phyloP scores from a whole-genome alignment of 1,140 invertebrate genomes.

The Trichomalopsis sarcophagae region DNA sequence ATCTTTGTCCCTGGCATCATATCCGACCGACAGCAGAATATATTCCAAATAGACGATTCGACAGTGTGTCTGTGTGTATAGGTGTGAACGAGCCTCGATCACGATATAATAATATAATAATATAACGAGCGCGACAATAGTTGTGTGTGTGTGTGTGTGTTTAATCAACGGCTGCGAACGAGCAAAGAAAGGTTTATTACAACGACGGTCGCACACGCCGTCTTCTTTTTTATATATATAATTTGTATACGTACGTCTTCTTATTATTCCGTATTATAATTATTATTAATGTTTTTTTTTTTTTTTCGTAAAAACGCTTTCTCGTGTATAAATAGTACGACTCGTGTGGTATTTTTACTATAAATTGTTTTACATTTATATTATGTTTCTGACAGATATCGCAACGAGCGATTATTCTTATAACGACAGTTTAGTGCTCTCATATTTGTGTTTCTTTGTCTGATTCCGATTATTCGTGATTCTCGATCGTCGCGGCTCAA shows the following conservation, averaged over 20 bases:
- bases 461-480: conserved; percentile 4
- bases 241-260: neutral
- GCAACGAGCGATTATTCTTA: conserved; percentile 41
- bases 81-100: neutral
- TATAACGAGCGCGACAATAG: too few relatives aligned
- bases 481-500: conserved; percentile 8
- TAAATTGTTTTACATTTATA: conserved; percentile 54
- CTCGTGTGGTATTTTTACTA: conserved; percentile 39
- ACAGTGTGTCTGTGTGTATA: too few relatives aligned
- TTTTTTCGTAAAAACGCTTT: conserved; percentile 49
- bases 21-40: neutral
- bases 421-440: conserved; percentile 25
- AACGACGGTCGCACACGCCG: neutral
- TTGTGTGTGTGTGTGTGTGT: neutral
- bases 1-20: neutral
- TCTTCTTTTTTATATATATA: conserved; percentile 12
- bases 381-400: conserved; percentile 51
- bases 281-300: conserved; percentile 12
- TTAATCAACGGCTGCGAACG: neutral
- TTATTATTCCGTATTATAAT: neutral
- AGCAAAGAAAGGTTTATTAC: neutral
- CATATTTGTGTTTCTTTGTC: neutral
- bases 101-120: neutral
- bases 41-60: neutral
- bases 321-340: conserved; percentile 51